Conservation (phyloP, 2,888 invertebrate genomes). For the Alentia gelatinosa region DNA sequence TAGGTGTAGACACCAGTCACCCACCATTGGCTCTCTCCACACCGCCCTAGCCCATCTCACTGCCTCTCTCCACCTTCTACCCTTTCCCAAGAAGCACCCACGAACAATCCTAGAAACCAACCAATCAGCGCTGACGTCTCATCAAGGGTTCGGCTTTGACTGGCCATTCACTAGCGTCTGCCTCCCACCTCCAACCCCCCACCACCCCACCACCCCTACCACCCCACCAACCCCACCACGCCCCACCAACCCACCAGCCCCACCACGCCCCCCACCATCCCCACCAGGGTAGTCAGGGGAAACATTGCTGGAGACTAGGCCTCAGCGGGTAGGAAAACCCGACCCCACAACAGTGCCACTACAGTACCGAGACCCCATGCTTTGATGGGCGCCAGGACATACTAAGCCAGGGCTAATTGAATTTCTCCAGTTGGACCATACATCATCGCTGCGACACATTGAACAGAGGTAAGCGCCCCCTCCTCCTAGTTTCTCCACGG, state of each 20-base stretch:
- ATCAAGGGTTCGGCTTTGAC: background rate
- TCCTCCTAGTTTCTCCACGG: background rate
- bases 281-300: background rate
- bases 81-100: background rate
- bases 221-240: background rate
- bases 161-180: no score
- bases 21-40: background rate
- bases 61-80: no score
- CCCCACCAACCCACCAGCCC: background rate
- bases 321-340: background rate
- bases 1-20: background rate
- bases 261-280: background rate
- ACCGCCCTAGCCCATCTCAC: background rate
- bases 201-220: no score
- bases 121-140: background rate
- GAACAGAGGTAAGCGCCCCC: background rate
- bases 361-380: background rate
- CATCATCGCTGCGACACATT: background rate
- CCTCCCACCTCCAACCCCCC: no score
- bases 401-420: background rate
- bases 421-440: background rate
- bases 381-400: background rate
- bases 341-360: no score
- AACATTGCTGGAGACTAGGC: background rate
- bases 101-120: slow-evolving; percentile 1